phyloP scores from a whole-genome alignment of 2,888 invertebrate species.

The Epinotia bilunana region DNA sequence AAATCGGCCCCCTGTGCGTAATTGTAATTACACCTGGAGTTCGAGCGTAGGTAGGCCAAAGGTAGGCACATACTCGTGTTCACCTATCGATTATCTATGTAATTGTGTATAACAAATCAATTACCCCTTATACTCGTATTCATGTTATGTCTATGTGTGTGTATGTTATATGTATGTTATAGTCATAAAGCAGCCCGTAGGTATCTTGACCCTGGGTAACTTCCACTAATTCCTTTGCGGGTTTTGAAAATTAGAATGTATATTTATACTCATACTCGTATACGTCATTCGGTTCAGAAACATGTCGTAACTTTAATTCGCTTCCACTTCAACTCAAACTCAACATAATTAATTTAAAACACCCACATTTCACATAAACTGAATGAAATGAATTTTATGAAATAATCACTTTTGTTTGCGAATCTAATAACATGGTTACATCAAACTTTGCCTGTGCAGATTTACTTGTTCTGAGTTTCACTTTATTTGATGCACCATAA shows the following conservation, averaged over 20 bases:
- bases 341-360: conserved; percentile 21
- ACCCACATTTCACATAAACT: conserved; percentile 4
- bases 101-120: no score
- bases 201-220: no score
- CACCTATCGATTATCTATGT: no score
- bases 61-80: no score
- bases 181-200: no score
- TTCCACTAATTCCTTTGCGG: not conserved
- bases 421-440: conserved; percentile 32
- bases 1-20: no score
- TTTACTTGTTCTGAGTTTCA: conserved; percentile 8
- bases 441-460: not conserved
- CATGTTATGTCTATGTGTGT: no score
- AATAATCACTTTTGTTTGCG: not conserved
- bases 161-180: no score
- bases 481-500: conserved; percentile 22
- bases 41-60: no score
- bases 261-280: not conserved
- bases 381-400: not conserved
- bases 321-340: not conserved
- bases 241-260: not conserved
- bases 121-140: no score
- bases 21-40: no score
- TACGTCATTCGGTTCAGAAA: not conserved
- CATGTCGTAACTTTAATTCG: not conserved